Evolutionary conservation across 2,888 invertebrate species (phyloP).

Genomic region (Lamellibrachia columna): DNA sequence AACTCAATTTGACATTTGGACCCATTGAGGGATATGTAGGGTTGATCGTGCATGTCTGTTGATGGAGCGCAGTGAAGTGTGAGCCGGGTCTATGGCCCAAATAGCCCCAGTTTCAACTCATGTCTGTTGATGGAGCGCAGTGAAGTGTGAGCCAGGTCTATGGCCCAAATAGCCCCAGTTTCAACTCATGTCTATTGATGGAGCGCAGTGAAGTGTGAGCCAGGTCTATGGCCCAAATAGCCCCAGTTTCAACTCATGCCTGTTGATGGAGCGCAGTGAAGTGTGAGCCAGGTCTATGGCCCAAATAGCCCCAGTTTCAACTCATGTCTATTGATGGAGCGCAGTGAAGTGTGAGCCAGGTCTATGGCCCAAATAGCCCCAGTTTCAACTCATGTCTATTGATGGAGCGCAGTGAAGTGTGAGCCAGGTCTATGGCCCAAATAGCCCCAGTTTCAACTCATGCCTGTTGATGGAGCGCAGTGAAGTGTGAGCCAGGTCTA

Average conservation of each 20-base stretch:
- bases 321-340: neutral
- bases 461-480: too few relatives aligned
- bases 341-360: neutral
- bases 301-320: neutral
- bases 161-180: neutral
- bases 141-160: neutral
- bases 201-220: neutral
- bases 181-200: neutral
- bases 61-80: neutral
- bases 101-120: neutral
- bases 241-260: neutral
- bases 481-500: neutral
- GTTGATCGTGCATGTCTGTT: neutral
- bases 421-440: neutral
- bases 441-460: neutral
- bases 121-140: neutral
- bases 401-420: neutral
- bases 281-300: neutral
- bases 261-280: too few relatives aligned
- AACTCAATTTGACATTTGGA: slow-evolving; percentile 9
- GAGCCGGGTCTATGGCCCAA: neutral
- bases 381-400: neutral
- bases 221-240: neutral
- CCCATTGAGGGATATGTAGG: neutral
- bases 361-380: neutral